These are phyloP conservation scores for Passer domesticus DNA, from an alignment of 2,113 vertebrate species.

Conservation along the genomic window DNA sequence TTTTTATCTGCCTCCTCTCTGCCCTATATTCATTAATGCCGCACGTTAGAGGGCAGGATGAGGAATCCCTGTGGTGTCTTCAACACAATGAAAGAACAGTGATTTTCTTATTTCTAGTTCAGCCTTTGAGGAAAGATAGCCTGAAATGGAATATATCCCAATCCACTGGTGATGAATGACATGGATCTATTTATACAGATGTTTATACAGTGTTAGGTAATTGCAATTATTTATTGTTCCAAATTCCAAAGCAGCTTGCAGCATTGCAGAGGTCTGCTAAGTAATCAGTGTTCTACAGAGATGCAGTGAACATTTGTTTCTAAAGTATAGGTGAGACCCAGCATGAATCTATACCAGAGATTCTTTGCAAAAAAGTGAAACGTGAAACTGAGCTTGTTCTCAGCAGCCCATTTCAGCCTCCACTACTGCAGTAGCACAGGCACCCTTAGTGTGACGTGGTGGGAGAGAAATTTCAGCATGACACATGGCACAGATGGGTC, in stretches of 20 bases:
- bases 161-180: neutral
- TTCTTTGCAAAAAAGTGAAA: neutral
- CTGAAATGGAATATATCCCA: neutral
- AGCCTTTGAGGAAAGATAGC: neutral
- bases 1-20: neutral
- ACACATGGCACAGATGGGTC: neutral
- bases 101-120: neutral
- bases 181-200: neutral
- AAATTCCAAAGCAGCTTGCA: neutral
- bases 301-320: neutral
- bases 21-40: neutral
- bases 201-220: neutral
- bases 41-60: neutral
- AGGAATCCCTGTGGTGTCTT: neutral
- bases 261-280: neutral
- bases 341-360: neutral
- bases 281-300: neutral
- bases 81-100: neutral
- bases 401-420: neutral
- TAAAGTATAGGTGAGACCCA: neutral
- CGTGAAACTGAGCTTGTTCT: neutral
- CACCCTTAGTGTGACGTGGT: accelerated
- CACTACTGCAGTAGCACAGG: accelerated
- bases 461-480: neutral
- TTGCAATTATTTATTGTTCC: neutral